Percentiles rank a stretch among this genome's conserved stretches.
phyloP scores from a whole-genome alignment of 2,113 vertebrate genomes.

The Brachyistius frenatus region DNA sequence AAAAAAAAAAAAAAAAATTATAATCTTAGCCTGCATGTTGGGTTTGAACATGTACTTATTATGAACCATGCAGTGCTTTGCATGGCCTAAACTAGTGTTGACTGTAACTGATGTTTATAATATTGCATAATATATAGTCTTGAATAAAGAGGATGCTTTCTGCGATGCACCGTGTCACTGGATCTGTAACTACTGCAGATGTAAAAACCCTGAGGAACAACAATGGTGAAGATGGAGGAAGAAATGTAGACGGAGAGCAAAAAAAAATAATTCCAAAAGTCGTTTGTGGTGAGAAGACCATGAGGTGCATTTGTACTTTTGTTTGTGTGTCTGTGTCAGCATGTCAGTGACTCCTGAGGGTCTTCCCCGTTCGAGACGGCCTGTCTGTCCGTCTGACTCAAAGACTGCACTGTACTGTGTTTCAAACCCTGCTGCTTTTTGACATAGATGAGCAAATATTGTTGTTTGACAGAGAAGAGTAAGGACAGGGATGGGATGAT shows the following conservation, averaged over 20 bases:
- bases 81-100: slow-evolving; percentile 65
- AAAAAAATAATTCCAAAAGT: too few relatives aligned
- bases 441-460: slow-evolving; percentile 83
- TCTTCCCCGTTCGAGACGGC: slow-evolving; percentile 41
- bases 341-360: slow-evolving; percentile 35
- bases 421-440: slow-evolving; percentile 72
- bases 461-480: slow-evolving; percentile 70
- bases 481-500: slow-evolving; percentile 43
- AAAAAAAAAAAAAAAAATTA: slow-evolving; percentile 47
- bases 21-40: slow-evolving; percentile 61
- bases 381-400: slow-evolving; percentile 58
- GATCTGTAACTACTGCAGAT: slow-evolving; percentile 13
- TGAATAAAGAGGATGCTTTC: slow-evolving; percentile 77
- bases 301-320: slow-evolving; percentile 24
- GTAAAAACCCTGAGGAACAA: too few relatives aligned
- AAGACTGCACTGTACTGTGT: slow-evolving; percentile 73
- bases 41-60: slow-evolving; percentile 54
- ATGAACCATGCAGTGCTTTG: slow-evolving; percentile 72
- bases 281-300: too few relatives aligned
- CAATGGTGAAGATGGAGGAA: too few relatives aligned
- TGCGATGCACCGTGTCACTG: slow-evolving; percentile 39
- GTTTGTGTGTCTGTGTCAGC: slow-evolving; percentile 61
- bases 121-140: slow-evolving; percentile 71
- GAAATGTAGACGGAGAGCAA: too few relatives aligned
- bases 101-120: slow-evolving; percentile 64